Conservation (phyloP, 2,797 vertebrate species). For the Myotis planiceps region DNA sequence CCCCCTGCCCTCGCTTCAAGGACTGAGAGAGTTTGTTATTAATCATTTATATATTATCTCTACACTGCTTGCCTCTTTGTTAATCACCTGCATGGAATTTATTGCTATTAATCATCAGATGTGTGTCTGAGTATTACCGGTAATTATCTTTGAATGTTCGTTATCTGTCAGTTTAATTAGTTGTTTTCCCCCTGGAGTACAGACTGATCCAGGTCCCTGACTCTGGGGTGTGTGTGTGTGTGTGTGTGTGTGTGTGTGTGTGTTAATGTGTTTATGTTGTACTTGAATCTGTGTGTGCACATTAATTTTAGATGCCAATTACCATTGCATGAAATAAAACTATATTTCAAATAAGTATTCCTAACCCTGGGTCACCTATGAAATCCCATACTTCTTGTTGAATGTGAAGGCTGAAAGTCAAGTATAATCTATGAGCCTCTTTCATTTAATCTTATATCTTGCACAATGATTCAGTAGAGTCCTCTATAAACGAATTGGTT, state of each 20-base stretch:
- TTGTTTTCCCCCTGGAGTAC: slow-evolving; percentile 29
- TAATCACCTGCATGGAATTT: slow-evolving; percentile 52
- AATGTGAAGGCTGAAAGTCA: not conserved
- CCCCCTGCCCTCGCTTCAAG: not conserved
- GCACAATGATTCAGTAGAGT: not conserved
- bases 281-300: not conserved
- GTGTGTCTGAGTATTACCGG: slow-evolving; percentile 40
- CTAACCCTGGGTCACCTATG: not conserved
- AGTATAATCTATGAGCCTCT: not conserved
- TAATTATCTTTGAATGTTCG: slow-evolving; percentile 68
- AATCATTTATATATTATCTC: slow-evolving; percentile 58
- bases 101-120: slow-evolving; percentile 62
- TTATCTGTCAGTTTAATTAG: slow-evolving; percentile 70
- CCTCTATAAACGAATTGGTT: not conserved
- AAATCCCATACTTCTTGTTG: not conserved
- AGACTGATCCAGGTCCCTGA: slow-evolving; percentile 18
- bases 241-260: not conserved
- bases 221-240: not conserved
- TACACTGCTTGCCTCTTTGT: slow-evolving; percentile 36
- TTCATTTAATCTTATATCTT: slow-evolving; percentile 33
- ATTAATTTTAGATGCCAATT: not conserved
- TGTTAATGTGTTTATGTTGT: not conserved
- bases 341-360: not conserved
- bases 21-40: slow-evolving; percentile 22
- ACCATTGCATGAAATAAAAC: not conserved